Evolutionary conservation across 2,113 vertebrate species (phyloP), one percentile per base, ranked within the genome.

Genomic region (Panurus biarmicus): DNA sequence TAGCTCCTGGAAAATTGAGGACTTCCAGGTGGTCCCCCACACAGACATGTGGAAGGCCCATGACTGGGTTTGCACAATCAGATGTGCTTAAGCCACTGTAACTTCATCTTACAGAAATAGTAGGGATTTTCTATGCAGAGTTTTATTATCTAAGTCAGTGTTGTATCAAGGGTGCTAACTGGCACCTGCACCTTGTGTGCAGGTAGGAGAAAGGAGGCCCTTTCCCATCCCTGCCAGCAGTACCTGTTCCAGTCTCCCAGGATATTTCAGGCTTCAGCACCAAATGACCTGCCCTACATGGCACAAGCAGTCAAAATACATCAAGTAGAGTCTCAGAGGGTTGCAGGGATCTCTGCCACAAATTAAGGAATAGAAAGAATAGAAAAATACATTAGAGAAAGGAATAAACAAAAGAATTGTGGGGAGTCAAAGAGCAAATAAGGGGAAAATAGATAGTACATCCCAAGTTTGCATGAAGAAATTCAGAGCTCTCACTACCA

Each of bases 261-360:
- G 15, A 5, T 40, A 65, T 57, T 44, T 23, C 42, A 56, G 51
- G 28, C 45, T 76, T 51, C 85, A 67, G 65, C 26, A 60, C 36
- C 1, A 0, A 24, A 8, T 1, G 3, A 33, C 33, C 28, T 78
- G 35, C 31, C 33, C 22, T 57, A 5, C 8, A 4, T 0, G 0
- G 17, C 29, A 11, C 11, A 35, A 28, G 35, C 26, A 54, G 26
- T 12, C 19, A 29, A 40, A 70, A 25, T 36, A 15, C 0, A 0
- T 7, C 9, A 33, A 65, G 33, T 1, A 4, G 17, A 26, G 45
- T 33, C n/a, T 23, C 21, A 45, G 53, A 64, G 40, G 72, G 33
- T 20, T 36, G n/a, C 2, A 7, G 17, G 12, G 33, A 36, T 44
- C 33, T 54, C 83, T 64, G 40, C 38, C 11, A 28, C 0, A 0